Conservation (phyloP, 2,113 vertebrate genomes). For the Gopherus flavomarginatus region DNA sequence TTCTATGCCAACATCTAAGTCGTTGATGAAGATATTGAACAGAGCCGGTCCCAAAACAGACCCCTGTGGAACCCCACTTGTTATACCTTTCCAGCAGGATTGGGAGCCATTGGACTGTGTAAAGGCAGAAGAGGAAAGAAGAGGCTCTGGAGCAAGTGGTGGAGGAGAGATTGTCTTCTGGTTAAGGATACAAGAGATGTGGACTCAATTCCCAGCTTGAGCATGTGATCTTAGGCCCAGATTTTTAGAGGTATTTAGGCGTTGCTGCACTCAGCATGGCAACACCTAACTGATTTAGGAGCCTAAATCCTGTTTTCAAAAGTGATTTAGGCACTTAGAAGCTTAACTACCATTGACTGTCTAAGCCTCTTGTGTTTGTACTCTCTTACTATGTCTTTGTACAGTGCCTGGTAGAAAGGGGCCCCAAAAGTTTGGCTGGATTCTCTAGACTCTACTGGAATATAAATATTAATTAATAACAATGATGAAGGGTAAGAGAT, state of each 20-base stretch:
- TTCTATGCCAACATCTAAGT: no score
- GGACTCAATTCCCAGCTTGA: neutral
- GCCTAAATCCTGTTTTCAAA: neutral
- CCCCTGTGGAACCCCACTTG: no score
- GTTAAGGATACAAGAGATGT: neutral
- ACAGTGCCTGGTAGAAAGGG: neutral
- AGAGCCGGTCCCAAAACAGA: no score
- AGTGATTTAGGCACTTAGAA: neutral
- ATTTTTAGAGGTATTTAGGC: neutral
- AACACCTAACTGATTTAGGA: neutral
- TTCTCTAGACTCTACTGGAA: neutral
- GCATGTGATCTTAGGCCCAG: neutral
- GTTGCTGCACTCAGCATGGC: neutral
- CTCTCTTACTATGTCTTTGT: neutral
- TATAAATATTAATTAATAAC: neutral
- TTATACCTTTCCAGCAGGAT: no score
- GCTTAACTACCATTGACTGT: neutral
- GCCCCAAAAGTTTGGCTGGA: neutral
- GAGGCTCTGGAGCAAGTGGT: neutral
- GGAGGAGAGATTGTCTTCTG: slow-evolving; percentile 6
- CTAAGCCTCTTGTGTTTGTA: neutral
- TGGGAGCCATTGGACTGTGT: neutral
- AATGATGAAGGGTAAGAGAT: neutral
- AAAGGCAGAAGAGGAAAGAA: neutral
- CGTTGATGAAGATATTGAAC: no score